Evolutionary conservation across 2,113 vertebrate species (phyloP), one percentile per base, ranked within the genome.

Genomic region (Gavia stellata): DNA sequence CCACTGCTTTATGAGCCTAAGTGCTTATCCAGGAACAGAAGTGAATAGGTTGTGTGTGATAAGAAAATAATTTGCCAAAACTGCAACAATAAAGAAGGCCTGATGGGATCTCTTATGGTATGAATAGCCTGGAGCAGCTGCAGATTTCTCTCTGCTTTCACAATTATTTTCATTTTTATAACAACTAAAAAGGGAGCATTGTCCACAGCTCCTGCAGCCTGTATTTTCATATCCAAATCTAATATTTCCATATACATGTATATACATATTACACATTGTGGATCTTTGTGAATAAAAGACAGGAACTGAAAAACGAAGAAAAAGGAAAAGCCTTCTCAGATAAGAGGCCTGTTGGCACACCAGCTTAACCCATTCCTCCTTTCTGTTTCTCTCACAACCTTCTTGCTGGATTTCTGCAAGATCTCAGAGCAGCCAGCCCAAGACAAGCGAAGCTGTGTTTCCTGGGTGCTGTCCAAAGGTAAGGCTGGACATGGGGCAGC

Each of bases 61-160:
- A 98, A 98, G 98, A 98, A 98, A 98, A 98, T 98, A 98, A 98
- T 98, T 98, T 98, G 98, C 98, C 98, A 98, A 98, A 98, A 98
- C 98, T 98, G 98, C 97, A 98, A 98, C 98, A 98, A 98, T 98
- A 98, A 98, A 98, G 98, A 97, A 96, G 96, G 98, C 97, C 98
- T 98, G 98, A 97, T 97, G 98, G 98, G 98, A 98, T 98, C 98
- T 98, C 97, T 98, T 98, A 98, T 73, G 97, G 98, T 96, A 98
- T 98, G 98, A 98, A 98, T 98, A 98, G 98, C 98, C 98, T 65
- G 20, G 96, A 98, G 98, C 98, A 98, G 98, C 98, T 98, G 98
- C 98, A 97, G 98, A 98, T 97, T 96, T 96, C 98, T 98, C 97
- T 98, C 98, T 97, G 98, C 98, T 98, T 98, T 98, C 97, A 98